These are phyloP conservation scores for Ashinkailepas kermadecensis DNA, from an alignment of 2,888 invertebrate genomes.

Conservation along the genomic window DNA sequence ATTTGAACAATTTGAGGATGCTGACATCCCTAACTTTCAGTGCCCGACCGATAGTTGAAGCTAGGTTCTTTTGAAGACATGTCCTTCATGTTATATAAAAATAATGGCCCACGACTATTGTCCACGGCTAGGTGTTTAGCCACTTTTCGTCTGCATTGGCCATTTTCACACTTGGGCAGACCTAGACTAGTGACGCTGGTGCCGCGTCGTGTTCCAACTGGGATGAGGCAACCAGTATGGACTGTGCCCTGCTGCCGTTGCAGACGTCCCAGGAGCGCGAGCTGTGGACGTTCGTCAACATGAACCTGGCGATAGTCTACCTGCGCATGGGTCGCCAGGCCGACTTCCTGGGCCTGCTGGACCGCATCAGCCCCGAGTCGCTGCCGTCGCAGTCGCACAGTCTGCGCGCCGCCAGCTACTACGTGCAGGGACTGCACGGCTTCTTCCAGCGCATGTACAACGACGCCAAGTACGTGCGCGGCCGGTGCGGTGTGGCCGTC, in stretches of 20 bases:
- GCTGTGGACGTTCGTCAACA: slow-evolving; percentile 86
- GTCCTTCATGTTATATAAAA: no score
- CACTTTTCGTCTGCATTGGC: no score
- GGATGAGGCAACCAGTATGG: no score
- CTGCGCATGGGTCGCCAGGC: slow-evolving; percentile 64
- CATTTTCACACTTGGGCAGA: no score
- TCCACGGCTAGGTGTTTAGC: no score
- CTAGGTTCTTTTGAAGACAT: no score
- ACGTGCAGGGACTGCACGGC: slow-evolving; percentile 91
- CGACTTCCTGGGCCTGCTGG: slow-evolving; percentile 78
- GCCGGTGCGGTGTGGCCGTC: neutral
- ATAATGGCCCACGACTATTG: no score
- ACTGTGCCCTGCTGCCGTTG: slow-evolving; percentile 35
- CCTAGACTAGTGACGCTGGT: no score
- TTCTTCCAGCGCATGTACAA: slow-evolving; percentile 94
- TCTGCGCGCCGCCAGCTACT: slow-evolving; percentile 89
- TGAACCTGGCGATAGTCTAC: slow-evolving; percentile 94
- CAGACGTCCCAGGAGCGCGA: slow-evolving; percentile 82
- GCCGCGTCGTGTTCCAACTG: no score
- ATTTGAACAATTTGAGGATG: no score
- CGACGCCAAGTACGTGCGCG: slow-evolving; percentile 82
- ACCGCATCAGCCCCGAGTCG: slow-evolving; percentile 85
- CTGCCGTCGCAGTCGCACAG: slow-evolving; percentile 86
- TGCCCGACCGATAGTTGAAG: no score
- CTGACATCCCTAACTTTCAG: no score